Base-by-base conservation (phyloP, 1,140 invertebrate species). In the Protaetia brevitarsis region DNA sequence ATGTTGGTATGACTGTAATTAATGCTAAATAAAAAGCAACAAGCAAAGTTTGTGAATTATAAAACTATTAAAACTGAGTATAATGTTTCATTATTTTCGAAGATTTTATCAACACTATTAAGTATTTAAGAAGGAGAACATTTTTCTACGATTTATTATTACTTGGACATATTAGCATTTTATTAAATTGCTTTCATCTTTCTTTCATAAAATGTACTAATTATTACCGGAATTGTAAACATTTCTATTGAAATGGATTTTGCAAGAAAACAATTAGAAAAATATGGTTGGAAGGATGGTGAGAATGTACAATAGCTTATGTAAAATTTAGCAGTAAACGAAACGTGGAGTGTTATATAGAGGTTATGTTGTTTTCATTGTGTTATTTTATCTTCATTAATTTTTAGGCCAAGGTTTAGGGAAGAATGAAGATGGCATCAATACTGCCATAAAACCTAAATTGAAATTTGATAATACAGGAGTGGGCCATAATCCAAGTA, bases 371-470 rank as follows among this genome's bases (percentile, higher is more conserved):
- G 28, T 29, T 11, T 29, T 5, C 19, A 51, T 3, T 19, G 3
- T 59, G 4, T 2, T 8, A 0, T 62, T 1, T 62, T 2, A 1
- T 13, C 11, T 62, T 5, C 16, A 19, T 51, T 51, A 51, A 5
- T 60, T 73, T 75, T 59, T 66, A 93, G 92, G 92, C 5, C 88
- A 92, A 79, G 92, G 92, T 1, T 80, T 95, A 2, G 92, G 92
- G 8, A 91, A 88, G 76, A 79, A 88, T 68, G 89, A 89, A 76
- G 82, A 84, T 79, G 92, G 93, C 3, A 91, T 93, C 63, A 81
- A 82, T 0, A 89, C 87, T 72, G 84, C 92, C 0, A 70, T 94
- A 10, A 92, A 89, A 77, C 86, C 91, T 3, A 89, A 87, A 75
- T 72, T 91, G 2, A 95, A 94, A 78, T 86, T 90, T 65, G 88